A percentile compares a stretch with the other conserved stretches of the same genome.
Conservation (phyloP, 2,888 invertebrate genomes). For the Sesia apiformis region DNA sequence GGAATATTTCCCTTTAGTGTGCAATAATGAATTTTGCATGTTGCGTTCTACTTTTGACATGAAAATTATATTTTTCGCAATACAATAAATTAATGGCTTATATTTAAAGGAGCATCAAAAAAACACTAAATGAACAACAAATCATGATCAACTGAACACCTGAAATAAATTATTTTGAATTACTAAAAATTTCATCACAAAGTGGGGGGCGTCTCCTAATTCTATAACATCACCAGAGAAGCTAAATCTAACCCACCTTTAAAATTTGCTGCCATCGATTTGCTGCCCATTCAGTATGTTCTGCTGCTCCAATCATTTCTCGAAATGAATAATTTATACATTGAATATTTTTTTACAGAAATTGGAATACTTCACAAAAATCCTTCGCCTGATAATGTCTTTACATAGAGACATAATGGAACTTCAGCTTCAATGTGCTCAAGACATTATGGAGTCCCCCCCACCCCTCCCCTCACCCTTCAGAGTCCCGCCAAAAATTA, state of each 20-base stretch:
- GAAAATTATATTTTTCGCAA: no score
- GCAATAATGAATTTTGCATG: conserved; percentile 55
- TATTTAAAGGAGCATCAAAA: no score
- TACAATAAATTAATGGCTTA: no score
- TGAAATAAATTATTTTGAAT: no score
- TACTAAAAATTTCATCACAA: neutral
- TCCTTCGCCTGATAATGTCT: conserved; percentile 60
- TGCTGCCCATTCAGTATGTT: no score
- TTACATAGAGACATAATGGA: conserved; percentile 60
- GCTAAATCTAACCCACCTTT: neutral
- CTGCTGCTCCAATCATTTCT: no score
- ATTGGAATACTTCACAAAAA: conserved; percentile 62
- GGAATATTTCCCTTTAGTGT: conserved; percentile 70
- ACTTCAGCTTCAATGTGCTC: conserved; percentile 42
- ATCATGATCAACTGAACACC: no score
- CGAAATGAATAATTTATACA: neutral
- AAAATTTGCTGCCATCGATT: neutral
- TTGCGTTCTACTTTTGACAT: conserved; percentile 7
- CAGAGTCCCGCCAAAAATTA: conserved; percentile 42
- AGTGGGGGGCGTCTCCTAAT: neutral
- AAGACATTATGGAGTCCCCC: conserved; percentile 19
- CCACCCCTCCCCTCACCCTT: conserved; percentile 22
- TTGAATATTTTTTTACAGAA: conserved; percentile 40
- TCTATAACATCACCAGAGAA: neutral
- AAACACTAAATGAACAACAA: no score